These are phyloP conservation scores for Sula dactylatra DNA, from an alignment of 2,113 vertebrate species.

Conservation along the genomic window DNA sequence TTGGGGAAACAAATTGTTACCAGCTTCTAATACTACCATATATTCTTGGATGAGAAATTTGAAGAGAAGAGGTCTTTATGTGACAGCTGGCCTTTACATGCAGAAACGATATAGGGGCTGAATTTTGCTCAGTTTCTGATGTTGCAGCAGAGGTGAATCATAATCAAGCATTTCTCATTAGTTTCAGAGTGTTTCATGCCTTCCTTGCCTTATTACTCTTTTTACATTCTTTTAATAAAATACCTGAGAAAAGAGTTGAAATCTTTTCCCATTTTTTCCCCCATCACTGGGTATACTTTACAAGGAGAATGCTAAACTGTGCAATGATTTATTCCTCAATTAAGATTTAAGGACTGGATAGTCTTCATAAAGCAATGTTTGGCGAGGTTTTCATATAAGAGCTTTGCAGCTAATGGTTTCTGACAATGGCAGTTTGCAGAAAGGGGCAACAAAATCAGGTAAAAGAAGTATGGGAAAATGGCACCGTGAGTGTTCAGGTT, in stretches of 20 bases:
- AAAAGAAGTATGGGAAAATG: neutral
- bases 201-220: slow-evolving; percentile 28
- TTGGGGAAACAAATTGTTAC: neutral
- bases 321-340: slow-evolving; percentile 47
- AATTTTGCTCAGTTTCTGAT: neutral
- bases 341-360: slow-evolving; percentile 33
- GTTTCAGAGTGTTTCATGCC: slow-evolving; percentile 15
- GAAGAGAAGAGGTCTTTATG: neutral
- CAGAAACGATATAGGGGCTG: neutral
- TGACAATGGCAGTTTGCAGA: neutral
- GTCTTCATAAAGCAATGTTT: neutral
- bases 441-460: neutral
- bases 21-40: neutral
- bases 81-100: neutral
- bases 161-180: neutral
- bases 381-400: neutral
- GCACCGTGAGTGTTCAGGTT: neutral
- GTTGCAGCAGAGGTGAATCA: neutral
- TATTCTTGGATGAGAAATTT: neutral
- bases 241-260: neutral
- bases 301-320: neutral
- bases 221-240: slow-evolving; percentile 34
- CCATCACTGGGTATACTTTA: slow-evolving; percentile 39
- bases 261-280: neutral
- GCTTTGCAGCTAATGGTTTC: neutral